Conservation (phyloP, 2,888 invertebrate species). For the Lottia gigantea region DNA sequence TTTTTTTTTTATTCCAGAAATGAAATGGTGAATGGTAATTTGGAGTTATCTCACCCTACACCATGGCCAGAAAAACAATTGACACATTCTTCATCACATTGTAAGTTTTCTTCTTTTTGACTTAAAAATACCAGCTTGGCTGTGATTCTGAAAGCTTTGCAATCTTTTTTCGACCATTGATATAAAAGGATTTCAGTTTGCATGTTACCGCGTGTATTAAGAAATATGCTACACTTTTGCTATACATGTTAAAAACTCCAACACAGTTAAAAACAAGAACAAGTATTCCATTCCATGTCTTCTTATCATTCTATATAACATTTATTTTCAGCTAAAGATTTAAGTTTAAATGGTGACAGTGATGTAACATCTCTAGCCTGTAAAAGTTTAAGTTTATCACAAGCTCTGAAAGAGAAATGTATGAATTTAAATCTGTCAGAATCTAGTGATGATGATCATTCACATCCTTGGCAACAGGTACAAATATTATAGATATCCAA, state of each 20-base stretch:
- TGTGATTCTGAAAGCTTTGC: too few species aligned
- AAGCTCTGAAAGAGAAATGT: constrained; percentile 55
- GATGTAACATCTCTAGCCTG: constrained; percentile 51
- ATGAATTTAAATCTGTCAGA: constrained; percentile 45
- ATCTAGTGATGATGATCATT: constrained; percentile 51
- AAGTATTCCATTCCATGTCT: too few species aligned
- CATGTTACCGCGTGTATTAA: too few species aligned
- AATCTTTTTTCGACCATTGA: too few species aligned
- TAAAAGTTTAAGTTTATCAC: constrained; percentile 52
- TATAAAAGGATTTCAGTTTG: too few species aligned
- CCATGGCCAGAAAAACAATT: neutral
- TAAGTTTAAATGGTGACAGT: constrained; percentile 15
- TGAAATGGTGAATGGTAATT: constrained; percentile 6
- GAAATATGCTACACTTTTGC: too few species aligned
- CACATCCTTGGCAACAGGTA: constrained; percentile 10
- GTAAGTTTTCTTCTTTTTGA: neutral
- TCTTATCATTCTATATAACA: neutral
- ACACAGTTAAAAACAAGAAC: too few species aligned
- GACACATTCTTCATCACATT: constrained; percentile 6
- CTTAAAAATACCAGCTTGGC: too few species aligned
- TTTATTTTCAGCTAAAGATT: neutral
- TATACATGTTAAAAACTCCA: too few species aligned
- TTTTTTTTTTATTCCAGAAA: neutral
- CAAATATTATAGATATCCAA: too few species aligned
- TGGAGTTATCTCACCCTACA: neutral